Evolutionary conservation across 2,797 vertebrate species (phyloP).

Genomic region (Parotocinclus haroldoi): DNA sequence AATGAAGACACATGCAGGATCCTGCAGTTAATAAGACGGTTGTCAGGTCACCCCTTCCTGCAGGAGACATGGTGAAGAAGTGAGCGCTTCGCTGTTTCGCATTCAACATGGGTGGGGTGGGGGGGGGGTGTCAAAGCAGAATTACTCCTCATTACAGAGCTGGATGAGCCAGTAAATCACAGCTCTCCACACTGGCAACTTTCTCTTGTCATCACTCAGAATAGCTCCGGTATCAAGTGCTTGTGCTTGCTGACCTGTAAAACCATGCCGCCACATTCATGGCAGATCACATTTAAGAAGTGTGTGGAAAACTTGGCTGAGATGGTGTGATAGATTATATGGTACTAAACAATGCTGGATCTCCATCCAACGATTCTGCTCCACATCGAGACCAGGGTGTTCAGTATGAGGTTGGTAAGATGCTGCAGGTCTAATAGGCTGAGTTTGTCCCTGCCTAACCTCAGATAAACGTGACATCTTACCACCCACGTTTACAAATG

Average conservation of each 20-base stretch:
- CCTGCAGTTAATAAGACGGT: conserved; percentile 68
- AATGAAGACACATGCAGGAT: conserved; percentile 71
- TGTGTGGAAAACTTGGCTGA: conserved; percentile 24
- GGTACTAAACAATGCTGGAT: conserved; percentile 1
- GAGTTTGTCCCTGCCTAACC: conserved; percentile 56
- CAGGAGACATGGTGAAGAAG: conserved; percentile 60
- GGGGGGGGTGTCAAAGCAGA: conserved; percentile 67
- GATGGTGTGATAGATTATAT: conserved; percentile 35
- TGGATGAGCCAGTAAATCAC: conserved; percentile 74
- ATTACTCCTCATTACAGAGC: conserved; percentile 76
- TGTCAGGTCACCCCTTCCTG: conserved; percentile 61
- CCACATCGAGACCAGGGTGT: not conserved
- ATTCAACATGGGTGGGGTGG: conserved; percentile 40
- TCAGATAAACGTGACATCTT: conserved; percentile 66
- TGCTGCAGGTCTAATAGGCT: not conserved
- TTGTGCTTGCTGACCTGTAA: conserved; percentile 53
- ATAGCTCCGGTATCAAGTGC: conserved; percentile 62
- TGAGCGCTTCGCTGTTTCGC: conserved; percentile 45
- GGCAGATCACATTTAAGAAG: conserved; percentile 28
- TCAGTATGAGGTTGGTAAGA: conserved; percentile 3
- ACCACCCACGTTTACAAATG: conserved; percentile 65
- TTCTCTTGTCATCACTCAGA: conserved; percentile 69
- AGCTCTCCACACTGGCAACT: conserved; percentile 57
- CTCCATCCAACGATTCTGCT: not conserved
- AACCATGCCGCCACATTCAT: conserved; percentile 29